Evolutionary conservation across 2,113 vertebrate genomes (phyloP).

Genomic region (Xyliphius kryptos): DNA sequence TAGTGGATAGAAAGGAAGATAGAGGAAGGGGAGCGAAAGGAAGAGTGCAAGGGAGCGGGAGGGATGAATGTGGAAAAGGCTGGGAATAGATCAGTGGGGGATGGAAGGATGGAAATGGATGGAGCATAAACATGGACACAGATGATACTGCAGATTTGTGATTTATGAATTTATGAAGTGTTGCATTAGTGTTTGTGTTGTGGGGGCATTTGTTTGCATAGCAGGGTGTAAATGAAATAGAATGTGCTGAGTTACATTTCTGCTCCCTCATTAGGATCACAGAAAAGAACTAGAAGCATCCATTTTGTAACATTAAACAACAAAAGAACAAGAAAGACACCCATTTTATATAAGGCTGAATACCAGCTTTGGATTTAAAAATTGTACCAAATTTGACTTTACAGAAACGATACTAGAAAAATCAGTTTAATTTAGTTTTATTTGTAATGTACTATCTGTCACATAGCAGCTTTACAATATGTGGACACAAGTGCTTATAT

Average conservation of each 20-base stretch:
- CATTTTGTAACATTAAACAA: conserved; percentile 10
- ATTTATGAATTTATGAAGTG: conserved; percentile 24
- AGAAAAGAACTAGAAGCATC: not conserved
- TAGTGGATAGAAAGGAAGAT: conserved; percentile 62
- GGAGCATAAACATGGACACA: conserved; percentile 54
- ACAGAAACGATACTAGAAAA: no score
- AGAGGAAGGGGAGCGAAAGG: conserved; percentile 14
- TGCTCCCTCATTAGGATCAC: conserved; percentile 14
- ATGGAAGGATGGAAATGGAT: conserved; percentile 35
- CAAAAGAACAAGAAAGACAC: conserved; percentile 16
- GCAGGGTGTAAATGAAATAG: conserved; percentile 37
- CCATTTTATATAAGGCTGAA: conserved; percentile 16
- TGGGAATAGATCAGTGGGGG: conserved; percentile 21
- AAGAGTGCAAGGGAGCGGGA: conserved; percentile 34
- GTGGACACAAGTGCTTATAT: no score
- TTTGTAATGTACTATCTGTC: no score
- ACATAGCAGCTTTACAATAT: no score
- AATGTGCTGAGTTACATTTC: conserved; percentile 20
- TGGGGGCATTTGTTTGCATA: no score
- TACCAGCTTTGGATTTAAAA: no score
- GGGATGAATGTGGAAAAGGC: conserved; percentile 22
- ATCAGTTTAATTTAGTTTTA: no score
- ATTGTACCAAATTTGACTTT: no score
- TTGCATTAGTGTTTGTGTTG: no score
- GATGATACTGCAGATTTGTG: conserved; percentile 50